Evolutionary conservation across 2,888 invertebrate genomes (phyloP).

Genomic region (Diarsia rubi): DNA sequence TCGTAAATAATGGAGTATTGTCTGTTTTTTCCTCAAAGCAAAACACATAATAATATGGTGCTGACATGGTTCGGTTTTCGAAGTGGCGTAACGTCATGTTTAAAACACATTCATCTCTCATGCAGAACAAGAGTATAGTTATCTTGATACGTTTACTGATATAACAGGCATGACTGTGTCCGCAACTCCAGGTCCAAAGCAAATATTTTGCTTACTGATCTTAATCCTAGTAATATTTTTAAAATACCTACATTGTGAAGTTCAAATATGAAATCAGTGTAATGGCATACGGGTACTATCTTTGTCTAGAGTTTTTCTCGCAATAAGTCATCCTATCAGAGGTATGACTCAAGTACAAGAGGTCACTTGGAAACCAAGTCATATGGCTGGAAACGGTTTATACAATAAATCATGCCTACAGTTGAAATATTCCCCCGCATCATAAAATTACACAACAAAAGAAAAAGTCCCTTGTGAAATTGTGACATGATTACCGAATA

Average conservation of each 20-base stretch:
- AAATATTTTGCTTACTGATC: too few relatives aligned
- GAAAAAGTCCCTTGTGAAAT: conserved; percentile 4
- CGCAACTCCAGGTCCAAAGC: too few relatives aligned
- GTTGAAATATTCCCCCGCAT: background rate
- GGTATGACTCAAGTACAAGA: background rate
- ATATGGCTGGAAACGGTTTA: too few relatives aligned
- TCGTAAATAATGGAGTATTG: too few relatives aligned
- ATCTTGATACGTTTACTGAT: background rate
- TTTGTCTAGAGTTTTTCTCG: background rate
- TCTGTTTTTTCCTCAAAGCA: conserved; percentile 7
- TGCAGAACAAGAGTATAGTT: conserved; percentile 22
- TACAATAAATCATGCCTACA: background rate
- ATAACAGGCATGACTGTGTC: too few relatives aligned
- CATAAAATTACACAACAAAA: background rate
- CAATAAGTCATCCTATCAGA: background rate
- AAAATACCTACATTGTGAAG: too few relatives aligned
- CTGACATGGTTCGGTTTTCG: background rate
- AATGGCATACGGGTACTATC: background rate
- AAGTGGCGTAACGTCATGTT: conserved; percentile 6
- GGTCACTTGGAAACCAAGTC: background rate
- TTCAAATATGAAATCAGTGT: too few relatives aligned
- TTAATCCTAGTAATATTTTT: too few relatives aligned
- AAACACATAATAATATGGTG: background rate
- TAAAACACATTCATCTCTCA: conserved; percentile 3
- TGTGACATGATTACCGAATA: background rate